phyloP scores from a whole-genome alignment of 2,113 vertebrate species.

The Pelvicachromis taeniatus region DNA sequence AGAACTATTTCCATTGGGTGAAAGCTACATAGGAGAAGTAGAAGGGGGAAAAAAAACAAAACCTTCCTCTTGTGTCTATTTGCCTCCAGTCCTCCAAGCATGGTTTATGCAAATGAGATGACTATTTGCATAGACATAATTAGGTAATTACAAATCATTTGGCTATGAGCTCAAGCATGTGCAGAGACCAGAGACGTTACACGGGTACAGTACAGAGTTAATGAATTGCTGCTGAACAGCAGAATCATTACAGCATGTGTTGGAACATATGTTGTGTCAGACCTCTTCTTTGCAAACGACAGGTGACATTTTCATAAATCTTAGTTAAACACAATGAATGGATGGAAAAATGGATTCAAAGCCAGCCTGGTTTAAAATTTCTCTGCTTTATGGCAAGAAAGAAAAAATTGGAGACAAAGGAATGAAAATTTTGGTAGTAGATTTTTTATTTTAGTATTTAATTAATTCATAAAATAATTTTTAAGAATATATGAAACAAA shows the following conservation, averaged over 20 bases:
- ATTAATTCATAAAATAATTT: background rate
- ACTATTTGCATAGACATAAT: constrained; percentile 88
- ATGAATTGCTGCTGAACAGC: constrained; percentile 55
- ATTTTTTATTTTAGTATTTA: background rate
- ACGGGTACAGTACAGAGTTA: constrained; percentile 70
- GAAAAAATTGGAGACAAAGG: background rate
- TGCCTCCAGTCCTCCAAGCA: constrained; percentile 51
- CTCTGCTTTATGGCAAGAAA: background rate
- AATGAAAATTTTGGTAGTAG: background rate
- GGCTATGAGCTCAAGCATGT: constrained; percentile 81
- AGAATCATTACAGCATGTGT: constrained; percentile 56
- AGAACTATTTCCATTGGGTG: background rate
- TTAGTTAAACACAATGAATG: constrained; percentile 24
- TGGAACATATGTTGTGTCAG: constrained; percentile 65
- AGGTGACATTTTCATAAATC: constrained; percentile 62
- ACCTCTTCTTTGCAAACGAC: constrained; percentile 45
- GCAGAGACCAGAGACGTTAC: constrained; percentile 72
- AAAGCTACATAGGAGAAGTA: background rate
- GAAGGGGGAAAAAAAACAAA: background rate
- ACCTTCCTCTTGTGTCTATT: constrained; percentile 37
- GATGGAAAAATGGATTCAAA: background rate
- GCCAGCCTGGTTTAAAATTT: background rate
- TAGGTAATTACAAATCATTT: constrained; percentile 90
- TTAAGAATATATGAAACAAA: background rate
- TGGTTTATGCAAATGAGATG: constrained; percentile 73